Conservation (phyloP, 2,797 vertebrate species). For the Pantherophis vulpinus region DNA sequence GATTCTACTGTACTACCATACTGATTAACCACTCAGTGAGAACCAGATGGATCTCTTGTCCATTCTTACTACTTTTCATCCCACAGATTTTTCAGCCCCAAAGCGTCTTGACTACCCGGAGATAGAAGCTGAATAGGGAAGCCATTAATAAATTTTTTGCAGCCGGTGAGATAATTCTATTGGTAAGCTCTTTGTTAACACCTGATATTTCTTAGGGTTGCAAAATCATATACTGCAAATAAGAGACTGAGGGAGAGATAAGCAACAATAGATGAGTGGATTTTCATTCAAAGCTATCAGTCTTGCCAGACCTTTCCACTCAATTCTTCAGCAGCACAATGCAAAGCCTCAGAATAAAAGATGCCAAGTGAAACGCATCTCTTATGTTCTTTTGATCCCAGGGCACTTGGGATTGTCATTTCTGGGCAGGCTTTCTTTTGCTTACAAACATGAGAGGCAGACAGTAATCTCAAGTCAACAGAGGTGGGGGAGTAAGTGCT, state of each 20-base stretch:
- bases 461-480: background rate
- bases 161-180: constrained; percentile 22
- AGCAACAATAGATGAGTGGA: constrained; percentile 17
- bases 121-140: background rate
- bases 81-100: background rate
- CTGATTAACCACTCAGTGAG: background rate
- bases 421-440: background rate
- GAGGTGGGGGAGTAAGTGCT: background rate
- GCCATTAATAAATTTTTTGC: constrained; percentile 46
- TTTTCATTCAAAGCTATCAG: background rate
- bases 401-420: background rate
- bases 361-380: background rate
- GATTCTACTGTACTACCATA: no score
- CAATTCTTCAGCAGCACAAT: background rate
- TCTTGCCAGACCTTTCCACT: constrained; percentile 13
- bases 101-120: constrained; percentile 18
- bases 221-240: constrained; percentile 38
- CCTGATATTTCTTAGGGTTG: constrained; percentile 45
- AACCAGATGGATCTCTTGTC: background rate
- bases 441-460: background rate
- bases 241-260: background rate
- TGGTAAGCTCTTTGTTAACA: constrained; percentile 21
- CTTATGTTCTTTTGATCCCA: background rate
- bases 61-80: background rate
- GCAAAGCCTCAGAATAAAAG: constrained; percentile 13